A percentile compares a stretch with the other conserved stretches of the same genome.
Conservation (phyloP, 2,888 invertebrate species). For the Heliconius erato region DNA sequence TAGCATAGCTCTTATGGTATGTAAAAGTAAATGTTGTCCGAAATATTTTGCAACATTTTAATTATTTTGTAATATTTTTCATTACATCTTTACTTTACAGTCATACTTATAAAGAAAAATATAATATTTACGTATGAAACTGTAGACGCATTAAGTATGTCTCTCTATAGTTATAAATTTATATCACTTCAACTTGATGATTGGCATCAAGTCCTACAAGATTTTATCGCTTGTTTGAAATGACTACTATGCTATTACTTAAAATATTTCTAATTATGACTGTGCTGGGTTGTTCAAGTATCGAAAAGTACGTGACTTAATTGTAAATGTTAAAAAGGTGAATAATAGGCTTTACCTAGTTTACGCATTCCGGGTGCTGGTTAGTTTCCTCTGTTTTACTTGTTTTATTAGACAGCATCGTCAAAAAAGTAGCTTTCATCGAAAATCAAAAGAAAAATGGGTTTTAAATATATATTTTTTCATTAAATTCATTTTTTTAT, state of each 20-base stretch:
- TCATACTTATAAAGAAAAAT: no score
- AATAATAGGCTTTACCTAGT: constrained; percentile 3
- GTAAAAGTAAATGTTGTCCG: neutral
- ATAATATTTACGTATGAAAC: neutral
- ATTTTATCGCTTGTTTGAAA: constrained; percentile 13
- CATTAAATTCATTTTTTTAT: no score
- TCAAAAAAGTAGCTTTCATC: neutral
- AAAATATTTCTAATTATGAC: constrained; percentile 12
- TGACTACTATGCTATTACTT: neutral
- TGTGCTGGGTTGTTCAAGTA: neutral
- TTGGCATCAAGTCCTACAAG: neutral
- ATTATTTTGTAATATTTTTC: neutral
- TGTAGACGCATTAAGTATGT: neutral
- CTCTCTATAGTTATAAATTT: neutral
- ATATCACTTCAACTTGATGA: neutral
- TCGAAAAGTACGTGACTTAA: constrained; percentile 9
- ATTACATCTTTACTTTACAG: no score
- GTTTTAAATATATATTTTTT: no score
- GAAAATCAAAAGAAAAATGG: no score
- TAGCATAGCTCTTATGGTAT: neutral
- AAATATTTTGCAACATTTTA: neutral
- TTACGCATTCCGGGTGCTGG: neutral
- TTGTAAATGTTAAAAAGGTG: neutral
- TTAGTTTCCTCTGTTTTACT: neutral
- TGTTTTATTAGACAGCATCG: neutral